Conservation (phyloP, 1,140 invertebrate genomes). For the Anastrepha obliqua region DNA sequence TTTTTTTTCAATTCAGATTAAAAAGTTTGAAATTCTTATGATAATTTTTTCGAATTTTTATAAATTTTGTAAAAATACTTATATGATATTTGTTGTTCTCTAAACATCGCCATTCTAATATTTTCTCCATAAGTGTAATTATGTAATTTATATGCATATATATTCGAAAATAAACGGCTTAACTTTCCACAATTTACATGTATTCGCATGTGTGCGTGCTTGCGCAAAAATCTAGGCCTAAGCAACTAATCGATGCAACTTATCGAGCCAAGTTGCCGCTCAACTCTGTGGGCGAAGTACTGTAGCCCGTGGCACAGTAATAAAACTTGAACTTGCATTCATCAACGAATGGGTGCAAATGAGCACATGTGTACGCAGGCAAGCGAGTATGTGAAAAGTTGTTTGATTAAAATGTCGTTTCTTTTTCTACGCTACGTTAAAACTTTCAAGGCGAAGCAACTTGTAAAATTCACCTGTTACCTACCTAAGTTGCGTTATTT, state of each 20-base stretch:
- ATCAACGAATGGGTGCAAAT: background rate
- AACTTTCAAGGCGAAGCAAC: background rate
- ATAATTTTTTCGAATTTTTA: no score
- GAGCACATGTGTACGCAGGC: background rate
- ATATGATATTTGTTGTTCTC: no score
- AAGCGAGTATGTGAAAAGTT: background rate
- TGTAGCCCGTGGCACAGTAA: background rate
- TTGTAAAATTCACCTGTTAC: background rate
- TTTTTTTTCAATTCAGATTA: no score
- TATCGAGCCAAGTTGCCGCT: background rate
- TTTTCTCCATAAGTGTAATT: no score
- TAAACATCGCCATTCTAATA: no score
- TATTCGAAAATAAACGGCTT: background rate
- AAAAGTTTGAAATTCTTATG: no score
- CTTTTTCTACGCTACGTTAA: background rate
- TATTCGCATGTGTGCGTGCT: conserved; percentile 8
- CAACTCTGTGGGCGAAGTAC: conserved; percentile 20
- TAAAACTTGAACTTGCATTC: conserved; percentile 20
- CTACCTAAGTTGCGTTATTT: background rate
- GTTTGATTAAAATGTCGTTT: background rate
- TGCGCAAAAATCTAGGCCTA: background rate
- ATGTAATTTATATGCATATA: background rate
- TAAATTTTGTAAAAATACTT: no score
- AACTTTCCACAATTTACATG: background rate
- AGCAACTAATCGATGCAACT: conserved; percentile 17